Evolutionary conservation across 2,113 vertebrate genomes (phyloP), one percentile per base, ranked within the genome.

Genomic region (Labeo catla): DNA sequence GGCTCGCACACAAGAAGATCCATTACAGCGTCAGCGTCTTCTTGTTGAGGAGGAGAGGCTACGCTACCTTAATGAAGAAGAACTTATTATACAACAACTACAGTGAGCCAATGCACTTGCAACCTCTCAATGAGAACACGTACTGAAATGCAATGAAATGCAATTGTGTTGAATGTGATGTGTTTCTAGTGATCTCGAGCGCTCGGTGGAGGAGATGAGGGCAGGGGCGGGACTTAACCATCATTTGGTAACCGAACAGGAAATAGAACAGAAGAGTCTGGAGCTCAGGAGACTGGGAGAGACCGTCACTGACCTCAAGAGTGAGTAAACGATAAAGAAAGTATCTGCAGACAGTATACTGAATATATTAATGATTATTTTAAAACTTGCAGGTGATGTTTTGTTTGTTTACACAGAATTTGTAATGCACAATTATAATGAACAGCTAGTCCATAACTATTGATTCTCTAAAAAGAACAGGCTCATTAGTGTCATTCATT

Each of bases 31-130:
- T 73, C 98, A 99, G 95, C 97, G 98, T 92, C 97, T 96, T 89
- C 92, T 99, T 70, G 98, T 99, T 94, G 98, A 99, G 89, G 98
- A 99, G 92, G 98, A 99, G 86, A 92, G 98, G 89, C 96, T 98
- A 43, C 98, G 97, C 70, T 99, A 99, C 92, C 96, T 99, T 70
- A 99, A 99, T 76, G 97, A 99, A 91, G 97, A 99, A 93, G 97
- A 99, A 91, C 95, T 98, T 23, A 97, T 99, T 83, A 97, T 97
- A 76, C 98, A 99, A 91, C 97, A 99, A 92, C 95, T 99, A 88
- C 98, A 99, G 98, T 99, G 93, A 97, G 97, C 93, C 54, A 59
- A 80, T 6, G 50, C 23, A 8, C 23, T 47, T 11, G 7, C 70
- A 47, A 10, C 70, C 19, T 73, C 39, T n/a, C 11, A 72, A 72